These are phyloP conservation scores for Tonatia bakeri DNA, from an alignment of 2,113 vertebrate genomes.

Conservation along the genomic window DNA sequence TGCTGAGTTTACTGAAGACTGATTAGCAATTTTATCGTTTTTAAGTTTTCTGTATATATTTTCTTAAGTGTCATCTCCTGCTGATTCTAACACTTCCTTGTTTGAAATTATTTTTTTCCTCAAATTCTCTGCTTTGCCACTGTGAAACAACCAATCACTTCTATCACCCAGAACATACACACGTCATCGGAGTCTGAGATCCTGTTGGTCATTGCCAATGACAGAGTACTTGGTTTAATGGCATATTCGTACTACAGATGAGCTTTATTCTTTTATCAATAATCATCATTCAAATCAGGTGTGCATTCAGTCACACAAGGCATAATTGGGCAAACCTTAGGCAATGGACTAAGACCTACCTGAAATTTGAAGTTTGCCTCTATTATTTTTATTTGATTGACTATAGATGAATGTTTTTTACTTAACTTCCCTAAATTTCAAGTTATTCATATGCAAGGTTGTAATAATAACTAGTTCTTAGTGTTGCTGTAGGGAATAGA, in stretches of 20 bases:
- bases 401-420: neutral
- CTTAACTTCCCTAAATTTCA: neutral
- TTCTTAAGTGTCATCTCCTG: conserved; percentile 50
- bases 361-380: neutral
- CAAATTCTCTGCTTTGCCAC: neutral
- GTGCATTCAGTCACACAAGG: neutral
- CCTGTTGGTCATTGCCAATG: neutral
- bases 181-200: neutral
- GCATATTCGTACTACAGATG: neutral
- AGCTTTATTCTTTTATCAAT: neutral
- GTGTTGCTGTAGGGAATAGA: neutral
- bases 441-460: neutral
- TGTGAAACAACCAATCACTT: neutral
- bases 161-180: neutral
- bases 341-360: neutral
- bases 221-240: neutral
- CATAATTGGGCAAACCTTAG: neutral
- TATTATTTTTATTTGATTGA: neutral
- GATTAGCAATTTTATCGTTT: conserved; percentile 56
- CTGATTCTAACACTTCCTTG: conserved; percentile 37
- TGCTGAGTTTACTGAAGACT: conserved; percentile 65
- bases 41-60: conserved; percentile 56
- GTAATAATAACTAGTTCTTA: neutral
- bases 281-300: neutral
- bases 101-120: neutral